Conservation (phyloP, 2,797 vertebrate genomes). For the Pogonophryne albipinna region DNA sequence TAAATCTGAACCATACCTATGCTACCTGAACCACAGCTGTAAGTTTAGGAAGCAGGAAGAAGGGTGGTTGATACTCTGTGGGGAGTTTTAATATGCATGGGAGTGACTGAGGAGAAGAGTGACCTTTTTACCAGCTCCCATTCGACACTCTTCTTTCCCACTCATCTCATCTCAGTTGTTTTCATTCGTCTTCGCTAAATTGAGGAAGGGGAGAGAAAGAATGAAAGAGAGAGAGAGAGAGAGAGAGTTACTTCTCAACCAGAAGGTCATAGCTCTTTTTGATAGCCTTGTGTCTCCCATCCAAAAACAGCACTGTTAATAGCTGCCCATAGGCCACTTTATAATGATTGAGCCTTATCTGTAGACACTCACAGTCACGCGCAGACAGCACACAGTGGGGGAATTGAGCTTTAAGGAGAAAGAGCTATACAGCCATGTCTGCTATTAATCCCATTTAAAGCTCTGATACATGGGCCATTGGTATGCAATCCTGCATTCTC, state of each 20-base stretch:
- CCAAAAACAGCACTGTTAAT: slow-evolving; percentile 76
- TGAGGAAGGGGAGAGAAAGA: slow-evolving; percentile 46
- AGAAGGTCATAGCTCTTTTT: slow-evolving; percentile 77
- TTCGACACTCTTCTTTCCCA: slow-evolving; percentile 38
- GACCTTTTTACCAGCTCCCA: slow-evolving; percentile 70
- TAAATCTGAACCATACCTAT: slow-evolving; percentile 38
- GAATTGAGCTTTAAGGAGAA: slow-evolving; percentile 44
- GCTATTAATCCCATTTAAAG: slow-evolving; percentile 39
- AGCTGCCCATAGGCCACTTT: slow-evolving; percentile 75
- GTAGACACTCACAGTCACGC: slow-evolving; percentile 55
- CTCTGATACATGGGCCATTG: background rate
- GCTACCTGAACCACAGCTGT: slow-evolving; percentile 16
- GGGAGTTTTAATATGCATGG: slow-evolving; percentile 57
- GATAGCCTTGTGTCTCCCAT: slow-evolving; percentile 75
- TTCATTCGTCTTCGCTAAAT: slow-evolving; percentile 52
- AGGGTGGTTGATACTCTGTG: slow-evolving; percentile 10
- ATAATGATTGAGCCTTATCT: slow-evolving; percentile 75
- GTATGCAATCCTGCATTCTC: slow-evolving; percentile 14
- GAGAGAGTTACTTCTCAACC: slow-evolving; percentile 54
- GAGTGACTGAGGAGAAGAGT: slow-evolving; percentile 46
- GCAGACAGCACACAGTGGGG: slow-evolving; percentile 27
- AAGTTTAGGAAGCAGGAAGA: slow-evolving; percentile 9
- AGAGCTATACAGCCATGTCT: slow-evolving; percentile 9
- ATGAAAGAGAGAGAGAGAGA: slow-evolving; percentile 36
- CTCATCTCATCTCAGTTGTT: slow-evolving; percentile 40